A percentile compares a stretch with the other conserved stretches of the same genome.
These are phyloP conservation scores for Lutraria rhynchaena DNA, from an alignment of 1,140 invertebrate species.

Conservation along the genomic window DNA sequence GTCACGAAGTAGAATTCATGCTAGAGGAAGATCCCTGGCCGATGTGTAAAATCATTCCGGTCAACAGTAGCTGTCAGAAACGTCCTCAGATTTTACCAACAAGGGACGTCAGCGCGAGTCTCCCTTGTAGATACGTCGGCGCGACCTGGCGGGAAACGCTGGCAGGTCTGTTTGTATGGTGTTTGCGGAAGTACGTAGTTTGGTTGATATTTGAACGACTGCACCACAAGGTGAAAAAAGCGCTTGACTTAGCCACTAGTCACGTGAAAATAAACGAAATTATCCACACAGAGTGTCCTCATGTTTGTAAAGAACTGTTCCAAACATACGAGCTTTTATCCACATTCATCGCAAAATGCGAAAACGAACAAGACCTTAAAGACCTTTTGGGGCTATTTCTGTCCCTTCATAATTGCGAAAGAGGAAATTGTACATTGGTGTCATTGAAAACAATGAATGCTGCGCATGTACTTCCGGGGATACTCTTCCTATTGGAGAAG, in stretches of 20 bases:
- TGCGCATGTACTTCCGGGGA: conserved; percentile 54
- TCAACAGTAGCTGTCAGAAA: conserved; percentile 58
- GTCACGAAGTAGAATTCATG: conserved; percentile 70
- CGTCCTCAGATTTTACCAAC: conserved; percentile 45
- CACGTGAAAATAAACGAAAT: conserved; percentile 52
- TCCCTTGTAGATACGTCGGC: conserved; percentile 61
- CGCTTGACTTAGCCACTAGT: conserved; percentile 57
- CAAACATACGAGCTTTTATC: conserved; percentile 61
- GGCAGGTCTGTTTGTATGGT: conserved; percentile 70
- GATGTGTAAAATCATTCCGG: conserved; percentile 61
- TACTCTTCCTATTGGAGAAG: conserved; percentile 62
- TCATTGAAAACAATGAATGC: conserved; percentile 63
- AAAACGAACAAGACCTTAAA: conserved; percentile 66
- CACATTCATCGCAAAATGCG: conserved; percentile 66
- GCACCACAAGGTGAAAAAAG: conserved; percentile 65
- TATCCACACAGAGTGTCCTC: conserved; percentile 58
- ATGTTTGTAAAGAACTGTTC: conserved; percentile 60
- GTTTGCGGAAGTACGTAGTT: conserved; percentile 59
- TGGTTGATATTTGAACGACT: conserved; percentile 68
- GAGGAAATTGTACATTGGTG: conserved; percentile 54
- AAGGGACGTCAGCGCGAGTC: conserved; percentile 38
- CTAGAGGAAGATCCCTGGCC: conserved; percentile 70
- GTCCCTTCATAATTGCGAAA: conserved; percentile 62
- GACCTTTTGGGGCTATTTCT: conserved; percentile 61
- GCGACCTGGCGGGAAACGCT: conserved; percentile 65